phyloP scores from a whole-genome alignment of 2,888 invertebrate genomes.

The Tenthredo livida region DNA sequence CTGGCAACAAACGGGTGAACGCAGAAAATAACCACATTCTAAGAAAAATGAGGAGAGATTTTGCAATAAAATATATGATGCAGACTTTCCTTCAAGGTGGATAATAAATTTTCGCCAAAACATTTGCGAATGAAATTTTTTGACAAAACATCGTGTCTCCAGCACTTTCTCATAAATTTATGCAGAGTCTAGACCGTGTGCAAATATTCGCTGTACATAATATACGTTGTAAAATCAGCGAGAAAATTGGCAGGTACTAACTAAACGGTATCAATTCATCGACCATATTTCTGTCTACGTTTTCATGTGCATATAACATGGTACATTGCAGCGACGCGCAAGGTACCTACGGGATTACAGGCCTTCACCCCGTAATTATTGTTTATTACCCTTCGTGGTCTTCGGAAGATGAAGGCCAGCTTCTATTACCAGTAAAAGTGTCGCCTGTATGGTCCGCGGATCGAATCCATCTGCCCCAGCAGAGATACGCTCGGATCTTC shows the following conservation, averaged over 20 bases:
- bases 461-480: conserved; percentile 15
- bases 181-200: background rate
- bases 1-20: background rate
- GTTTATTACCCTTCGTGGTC: conserved; percentile 42
- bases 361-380: conserved; percentile 42
- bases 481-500: conserved; percentile 20
- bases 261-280: conserved; percentile 24
- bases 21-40: background rate
- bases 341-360: conserved; percentile 29
- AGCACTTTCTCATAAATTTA: background rate
- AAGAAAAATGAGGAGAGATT: background rate
- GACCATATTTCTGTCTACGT: background rate
- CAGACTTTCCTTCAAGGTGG: background rate
- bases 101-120: background rate
- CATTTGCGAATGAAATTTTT: background rate
- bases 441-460: conserved; percentile 11
- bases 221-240: background rate
- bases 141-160: background rate
- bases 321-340: background rate
- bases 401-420: conserved; percentile 36
- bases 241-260: background rate
- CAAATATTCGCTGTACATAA: background rate
- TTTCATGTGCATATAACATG: background rate
- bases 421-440: conserved; percentile 30
- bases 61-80: conserved; percentile 3